A percentile compares a stretch with the other conserved stretches of the same genome.
Conservation (phyloP, 1,140 invertebrate species). For the Diprion similis region DNA sequence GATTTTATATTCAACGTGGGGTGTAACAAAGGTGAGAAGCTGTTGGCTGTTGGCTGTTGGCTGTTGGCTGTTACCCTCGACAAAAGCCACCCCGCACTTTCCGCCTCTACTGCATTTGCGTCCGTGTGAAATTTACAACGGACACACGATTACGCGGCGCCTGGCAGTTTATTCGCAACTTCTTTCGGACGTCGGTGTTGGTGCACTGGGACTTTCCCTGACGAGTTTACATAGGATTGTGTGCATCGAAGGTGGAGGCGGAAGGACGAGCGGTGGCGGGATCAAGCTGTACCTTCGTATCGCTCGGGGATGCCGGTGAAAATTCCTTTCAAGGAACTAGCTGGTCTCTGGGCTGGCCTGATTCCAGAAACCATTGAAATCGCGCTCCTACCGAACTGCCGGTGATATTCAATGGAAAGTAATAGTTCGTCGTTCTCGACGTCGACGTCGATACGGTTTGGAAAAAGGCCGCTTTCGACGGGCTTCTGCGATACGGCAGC, state of each 20-base stretch:
- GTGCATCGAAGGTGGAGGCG: no score
- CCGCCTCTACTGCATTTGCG: not conserved
- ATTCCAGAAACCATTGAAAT: not conserved
- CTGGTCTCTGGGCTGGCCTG: not conserved
- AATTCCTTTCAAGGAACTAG: not conserved
- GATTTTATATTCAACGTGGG: not conserved
- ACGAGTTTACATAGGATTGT: not conserved
- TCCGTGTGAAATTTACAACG: not conserved
- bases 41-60: not conserved
- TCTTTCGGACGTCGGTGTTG: not conserved
- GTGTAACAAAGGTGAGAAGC: constrained; percentile 1
- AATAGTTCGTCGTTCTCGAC: not conserved
- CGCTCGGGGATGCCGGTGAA: not conserved
- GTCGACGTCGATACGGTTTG: not conserved
- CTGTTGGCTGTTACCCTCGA: not conserved
- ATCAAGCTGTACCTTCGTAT: no score
- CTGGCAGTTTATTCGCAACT: no score
- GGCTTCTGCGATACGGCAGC: not conserved
- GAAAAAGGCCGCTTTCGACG: not conserved
- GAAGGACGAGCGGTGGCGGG: no score
- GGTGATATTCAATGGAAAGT: not conserved
- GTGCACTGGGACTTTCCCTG: not conserved
- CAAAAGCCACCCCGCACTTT: not conserved
- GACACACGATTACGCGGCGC: no score
- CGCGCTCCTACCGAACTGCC: not conserved